These are phyloP conservation scores for Campopleginae sp. DNA, from an alignment of 2,888 invertebrate species.

Conservation along the genomic window DNA sequence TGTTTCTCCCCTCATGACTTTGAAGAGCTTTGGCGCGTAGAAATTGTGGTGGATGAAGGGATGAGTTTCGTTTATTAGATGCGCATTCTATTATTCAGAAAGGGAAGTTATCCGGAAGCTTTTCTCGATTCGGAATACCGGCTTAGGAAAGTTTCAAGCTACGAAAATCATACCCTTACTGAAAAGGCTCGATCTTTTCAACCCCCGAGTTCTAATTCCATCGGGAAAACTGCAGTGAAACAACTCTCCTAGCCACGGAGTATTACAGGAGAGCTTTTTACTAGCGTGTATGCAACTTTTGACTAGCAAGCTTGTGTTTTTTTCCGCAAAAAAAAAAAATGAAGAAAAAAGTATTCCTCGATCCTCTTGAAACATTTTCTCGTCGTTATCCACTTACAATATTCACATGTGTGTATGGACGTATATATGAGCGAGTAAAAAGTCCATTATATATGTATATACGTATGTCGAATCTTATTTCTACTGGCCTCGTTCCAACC, in stretches of 20 bases:
- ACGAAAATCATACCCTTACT: conserved; percentile 16
- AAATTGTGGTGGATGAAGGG: conserved; percentile 1
- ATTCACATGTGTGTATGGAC: conserved; percentile 16
- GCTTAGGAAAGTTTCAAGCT: not conserved
- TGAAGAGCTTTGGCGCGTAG: not conserved
- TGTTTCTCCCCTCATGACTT: conserved; percentile 49
- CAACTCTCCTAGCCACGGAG: conserved; percentile 41
- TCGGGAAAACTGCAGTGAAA: conserved; percentile 54
- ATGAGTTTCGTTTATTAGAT: conserved; percentile 78
- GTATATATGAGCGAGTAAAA: conserved; percentile 24
- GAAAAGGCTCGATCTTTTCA: not conserved
- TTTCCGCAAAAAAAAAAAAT: not conserved
- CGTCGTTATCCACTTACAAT: conserved; percentile 44
- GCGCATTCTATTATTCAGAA: conserved; percentile 80
- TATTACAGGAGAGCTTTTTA: conserved; percentile 52
- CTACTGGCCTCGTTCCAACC: conserved; percentile 57
- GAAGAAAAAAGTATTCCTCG: conserved; percentile 24
- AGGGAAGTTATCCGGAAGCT: conserved; percentile 58
- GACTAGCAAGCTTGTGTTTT: conserved; percentile 30
- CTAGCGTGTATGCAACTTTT: conserved; percentile 52
- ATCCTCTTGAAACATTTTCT: conserved; percentile 55
- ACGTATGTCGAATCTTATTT: conserved; percentile 42
- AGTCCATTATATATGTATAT: conserved; percentile 1
- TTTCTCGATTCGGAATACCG: conserved; percentile 30
- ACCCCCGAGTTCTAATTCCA: conserved; percentile 49